phyloP scores from a whole-genome alignment of 2,113 vertebrate species.

The Hippocampus abdominalis region DNA sequence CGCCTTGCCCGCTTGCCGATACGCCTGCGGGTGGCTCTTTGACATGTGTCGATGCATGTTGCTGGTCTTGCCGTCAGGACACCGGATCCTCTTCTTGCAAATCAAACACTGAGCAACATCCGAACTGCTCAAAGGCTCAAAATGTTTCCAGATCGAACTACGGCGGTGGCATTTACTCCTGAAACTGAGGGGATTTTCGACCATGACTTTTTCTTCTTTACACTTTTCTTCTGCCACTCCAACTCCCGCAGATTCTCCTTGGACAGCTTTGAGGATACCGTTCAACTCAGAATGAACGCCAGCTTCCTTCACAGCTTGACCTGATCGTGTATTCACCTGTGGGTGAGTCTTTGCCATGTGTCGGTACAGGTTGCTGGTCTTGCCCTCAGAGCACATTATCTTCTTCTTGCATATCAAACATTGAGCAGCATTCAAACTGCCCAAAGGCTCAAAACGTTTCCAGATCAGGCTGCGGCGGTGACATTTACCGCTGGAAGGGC shows the following conservation, averaged over 20 bases:
- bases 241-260: not conserved
- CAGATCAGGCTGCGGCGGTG: slow-evolving; percentile 59
- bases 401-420: slow-evolving; percentile 67
- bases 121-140: slow-evolving; percentile 47
- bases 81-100: slow-evolving; percentile 64
- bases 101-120: slow-evolving; percentile 53
- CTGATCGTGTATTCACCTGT: not conserved
- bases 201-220: not conserved
- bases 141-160: slow-evolving; percentile 66
- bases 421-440: slow-evolving; percentile 41
- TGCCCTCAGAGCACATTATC: slow-evolving; percentile 52
- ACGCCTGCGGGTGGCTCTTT: slow-evolving; percentile 58
- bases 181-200: not conserved
- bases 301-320: not conserved
- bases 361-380: slow-evolving; percentile 60
- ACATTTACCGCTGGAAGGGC: not conserved
- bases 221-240: not conserved
- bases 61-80: slow-evolving; percentile 54
- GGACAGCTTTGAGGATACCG: not conserved
- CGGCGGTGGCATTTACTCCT: slow-evolving; percentile 18
- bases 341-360: slow-evolving; percentile 69
- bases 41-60: slow-evolving; percentile 66
- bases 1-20: slow-evolving; percentile 13
- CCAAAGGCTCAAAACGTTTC: slow-evolving; percentile 57
- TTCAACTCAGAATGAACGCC: not conserved